Percentiles rank a stretch among this genome's conserved stretches.
phyloP scores from a whole-genome alignment of 2,113 vertebrate species.

The Grantiella picta region DNA sequence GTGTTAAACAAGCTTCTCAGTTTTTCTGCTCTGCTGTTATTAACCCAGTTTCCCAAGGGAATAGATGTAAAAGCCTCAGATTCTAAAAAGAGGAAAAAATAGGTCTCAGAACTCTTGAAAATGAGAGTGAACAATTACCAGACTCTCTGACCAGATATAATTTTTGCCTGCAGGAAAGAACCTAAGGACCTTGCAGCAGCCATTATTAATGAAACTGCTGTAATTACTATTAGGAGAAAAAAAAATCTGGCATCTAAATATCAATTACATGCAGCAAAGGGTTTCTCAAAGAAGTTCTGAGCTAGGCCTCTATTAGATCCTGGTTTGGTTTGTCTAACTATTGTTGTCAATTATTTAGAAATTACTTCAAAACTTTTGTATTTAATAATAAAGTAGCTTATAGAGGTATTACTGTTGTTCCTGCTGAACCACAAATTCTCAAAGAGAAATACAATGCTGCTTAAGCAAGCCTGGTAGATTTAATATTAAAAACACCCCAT shows the following conservation, averaged over 20 bases:
- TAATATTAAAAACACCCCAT: not conserved
- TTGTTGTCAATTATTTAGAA: constrained; percentile 60
- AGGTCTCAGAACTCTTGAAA: constrained; percentile 43
- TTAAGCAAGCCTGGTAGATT: constrained; percentile 24
- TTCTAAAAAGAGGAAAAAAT: constrained; percentile 17
- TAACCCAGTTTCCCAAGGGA: constrained; percentile 54
- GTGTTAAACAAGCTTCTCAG: constrained; percentile 60
- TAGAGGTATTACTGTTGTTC: constrained; percentile 3
- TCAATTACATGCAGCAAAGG: constrained; percentile 56
- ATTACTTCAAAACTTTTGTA: constrained; percentile 34
- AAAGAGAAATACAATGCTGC: not conserved
- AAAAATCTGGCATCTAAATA: constrained; percentile 60
- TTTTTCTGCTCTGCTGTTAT: constrained; percentile 62
- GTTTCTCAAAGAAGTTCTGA: constrained; percentile 41
- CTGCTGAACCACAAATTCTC: constrained; percentile 2
- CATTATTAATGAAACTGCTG: constrained; percentile 63
- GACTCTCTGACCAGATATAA: constrained; percentile 49
- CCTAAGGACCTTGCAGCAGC: constrained; percentile 16
- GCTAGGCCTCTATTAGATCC: constrained; percentile 38
- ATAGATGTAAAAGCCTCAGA: constrained; percentile 35
- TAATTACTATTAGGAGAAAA: constrained; percentile 64
- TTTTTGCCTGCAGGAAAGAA: constrained; percentile 58
- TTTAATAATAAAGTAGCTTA: constrained; percentile 51
- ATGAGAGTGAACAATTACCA: constrained; percentile 58
- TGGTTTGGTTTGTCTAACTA: constrained; percentile 38